Percentiles rank a stretch among this genome's conserved stretches.
phyloP scores from a whole-genome alignment of 2,797 vertebrate species.

The Pangasius sanitwongsei region DNA sequence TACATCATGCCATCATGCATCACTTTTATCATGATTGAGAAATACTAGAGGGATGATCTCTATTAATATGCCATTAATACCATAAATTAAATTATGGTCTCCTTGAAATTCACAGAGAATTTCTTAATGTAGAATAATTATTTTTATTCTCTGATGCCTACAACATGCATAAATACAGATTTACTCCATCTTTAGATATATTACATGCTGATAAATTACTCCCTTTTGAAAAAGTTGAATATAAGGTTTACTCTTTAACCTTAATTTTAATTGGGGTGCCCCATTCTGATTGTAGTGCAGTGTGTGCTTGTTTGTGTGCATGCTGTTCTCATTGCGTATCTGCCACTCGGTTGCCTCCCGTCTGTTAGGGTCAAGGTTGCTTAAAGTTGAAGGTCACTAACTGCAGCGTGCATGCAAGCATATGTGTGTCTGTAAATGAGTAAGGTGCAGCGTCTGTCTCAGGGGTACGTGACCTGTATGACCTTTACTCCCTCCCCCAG shows the following conservation, averaged over 20 bases:
- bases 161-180: not conserved
- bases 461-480: slow-evolving; percentile 44
- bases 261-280: not conserved
- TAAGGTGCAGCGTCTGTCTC: slow-evolving; percentile 49
- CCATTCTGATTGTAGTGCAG: not conserved
- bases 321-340: slow-evolving; percentile 54
- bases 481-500: slow-evolving; percentile 59
- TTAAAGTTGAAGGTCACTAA: slow-evolving; percentile 74
- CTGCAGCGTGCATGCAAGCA: slow-evolving; percentile 62
- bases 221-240: not conserved
- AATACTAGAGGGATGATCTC: not conserved
- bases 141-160: not conserved
- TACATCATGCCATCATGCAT: not conserved
- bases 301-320: slow-evolving; percentile 1
- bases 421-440: slow-evolving; percentile 61
- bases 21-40: not conserved
- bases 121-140: not conserved
- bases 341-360: slow-evolving; percentile 67
- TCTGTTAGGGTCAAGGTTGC: slow-evolving; percentile 78
- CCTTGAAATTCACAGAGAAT: not conserved
- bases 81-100: not conserved
- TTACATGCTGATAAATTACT: not conserved
- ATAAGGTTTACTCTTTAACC: slow-evolving; percentile 7
- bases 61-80: no score
- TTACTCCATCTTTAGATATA: not conserved